phyloP scores from a whole-genome alignment of 2,888 invertebrate genomes.

The Euzophera pinguis region DNA sequence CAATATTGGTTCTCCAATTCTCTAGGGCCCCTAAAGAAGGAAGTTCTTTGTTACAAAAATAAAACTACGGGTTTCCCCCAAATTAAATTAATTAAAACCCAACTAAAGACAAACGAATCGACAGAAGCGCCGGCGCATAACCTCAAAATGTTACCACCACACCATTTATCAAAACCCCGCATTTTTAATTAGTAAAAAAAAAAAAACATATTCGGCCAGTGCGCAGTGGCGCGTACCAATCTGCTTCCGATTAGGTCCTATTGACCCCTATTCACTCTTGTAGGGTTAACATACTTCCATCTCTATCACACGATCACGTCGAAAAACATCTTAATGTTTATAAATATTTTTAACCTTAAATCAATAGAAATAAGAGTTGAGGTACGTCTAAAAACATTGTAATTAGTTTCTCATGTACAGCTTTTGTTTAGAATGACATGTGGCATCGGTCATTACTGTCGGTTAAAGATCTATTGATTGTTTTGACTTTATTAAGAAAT shows the following conservation, averaged over 20 bases:
- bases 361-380: neutral
- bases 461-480: constrained; percentile 52
- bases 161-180: constrained; percentile 65
- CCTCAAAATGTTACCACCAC: constrained; percentile 24
- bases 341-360: neutral
- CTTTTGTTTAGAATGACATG: constrained; percentile 75
- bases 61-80: neutral
- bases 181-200: constrained; percentile 72
- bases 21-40: no score
- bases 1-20: no score
- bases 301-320: constrained; percentile 8
- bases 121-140: constrained; percentile 35
- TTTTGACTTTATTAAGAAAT: constrained; percentile 45
- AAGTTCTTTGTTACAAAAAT: no score
- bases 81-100: constrained; percentile 7
- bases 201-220: constrained; percentile 60
- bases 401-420: constrained; percentile 74
- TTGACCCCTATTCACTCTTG: constrained; percentile 31
- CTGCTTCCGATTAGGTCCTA: constrained; percentile 64
- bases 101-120: constrained; percentile 16
- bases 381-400: constrained; percentile 33
- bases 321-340: neutral
- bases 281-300: neutral
- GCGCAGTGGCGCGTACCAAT: constrained; percentile 72
- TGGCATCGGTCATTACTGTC: constrained; percentile 63